These are phyloP conservation scores for Cyclopterus lumpus DNA, from an alignment of 2,797 vertebrate genomes.

Conservation along the genomic window DNA sequence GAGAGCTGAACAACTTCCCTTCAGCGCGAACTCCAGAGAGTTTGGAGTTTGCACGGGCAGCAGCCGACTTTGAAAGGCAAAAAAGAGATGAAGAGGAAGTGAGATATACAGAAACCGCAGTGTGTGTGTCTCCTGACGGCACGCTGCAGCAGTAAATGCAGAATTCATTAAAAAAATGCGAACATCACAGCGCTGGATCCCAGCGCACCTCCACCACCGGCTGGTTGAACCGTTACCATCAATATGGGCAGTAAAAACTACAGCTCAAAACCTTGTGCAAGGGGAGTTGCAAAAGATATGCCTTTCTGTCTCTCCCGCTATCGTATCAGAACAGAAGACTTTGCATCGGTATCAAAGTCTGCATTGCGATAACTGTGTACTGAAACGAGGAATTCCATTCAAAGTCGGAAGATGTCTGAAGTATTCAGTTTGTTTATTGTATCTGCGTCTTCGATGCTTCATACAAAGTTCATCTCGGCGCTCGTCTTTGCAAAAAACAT, in stretches of 20 bases:
- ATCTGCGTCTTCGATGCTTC: not conserved
- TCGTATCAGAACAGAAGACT: not conserved
- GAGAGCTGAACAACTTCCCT: constrained; percentile 26
- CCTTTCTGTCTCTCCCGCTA: not conserved
- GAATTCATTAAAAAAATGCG: not conserved
- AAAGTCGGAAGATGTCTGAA: not conserved
- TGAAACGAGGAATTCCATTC: not conserved
- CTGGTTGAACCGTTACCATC: not conserved
- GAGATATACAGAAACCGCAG: not conserved
- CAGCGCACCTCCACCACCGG: not conserved
- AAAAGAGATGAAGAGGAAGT: constrained; percentile 3
- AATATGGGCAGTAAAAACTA: not conserved
- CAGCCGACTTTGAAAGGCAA: constrained; percentile 23
- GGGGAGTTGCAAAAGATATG: not conserved
- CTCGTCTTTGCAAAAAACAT: not conserved
- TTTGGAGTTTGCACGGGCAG: constrained; percentile 18
- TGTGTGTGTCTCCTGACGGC: constrained; percentile 5
- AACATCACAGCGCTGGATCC: not conserved
- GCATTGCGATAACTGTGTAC: not conserved
- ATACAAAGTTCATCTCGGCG: not conserved
- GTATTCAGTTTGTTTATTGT: not conserved
- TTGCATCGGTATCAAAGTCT: not conserved
- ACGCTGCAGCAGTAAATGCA: not conserved
- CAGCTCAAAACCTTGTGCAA: not conserved
- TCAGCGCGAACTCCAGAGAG: constrained; percentile 14